Evolutionary conservation across 2,797 vertebrate species (phyloP), one percentile per base, ranked within the genome.

Genomic region (Micrastur ruficollis): DNA sequence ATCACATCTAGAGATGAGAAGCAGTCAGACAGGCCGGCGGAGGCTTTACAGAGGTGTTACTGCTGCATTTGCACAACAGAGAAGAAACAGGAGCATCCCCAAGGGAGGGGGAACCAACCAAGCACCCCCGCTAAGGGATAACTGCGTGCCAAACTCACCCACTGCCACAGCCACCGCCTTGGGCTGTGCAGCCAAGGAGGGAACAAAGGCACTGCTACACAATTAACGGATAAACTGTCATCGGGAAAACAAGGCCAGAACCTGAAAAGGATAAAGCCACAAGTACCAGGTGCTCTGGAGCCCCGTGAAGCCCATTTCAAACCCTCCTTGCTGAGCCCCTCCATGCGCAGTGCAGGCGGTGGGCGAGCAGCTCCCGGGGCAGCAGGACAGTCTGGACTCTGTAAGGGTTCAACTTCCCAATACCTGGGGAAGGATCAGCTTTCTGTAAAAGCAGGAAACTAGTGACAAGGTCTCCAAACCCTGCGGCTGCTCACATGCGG

Each of bases 261-360:
- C 38, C 27, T 6, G 27, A 6, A 6, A 36, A 11, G 68, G 38
- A 7, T 6, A 46, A 19, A 52, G 46, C 5, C 71, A 20, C 4
- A 7, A 4, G 40, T 2, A 3, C n/a, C 19, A 1, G 66, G 42
- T 4, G 50, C 52, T 26, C 42, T 2, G 8, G 21, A 16, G 65
- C 16, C 32, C 22, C 19, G 0, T 0, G 0, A 11, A 32, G 67
- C 3, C 47, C 52, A 0, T 6, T 5, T 7, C 2, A 13, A 20
- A 1, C n/a, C 26, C n/a, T 12, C 38, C 12, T 19, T 9, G 16
- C 50, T 9, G 36, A 71, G 32, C 20, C n/a, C 29, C 31, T 42
- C 62, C 26, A 4, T 1, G 31, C 17, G 1, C 7, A 3, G n/a
- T 0, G 38, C 1, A 2, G 73, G 26, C 2, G 5, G 9, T 29